These are phyloP conservation scores for Darevskia nairensis DNA, from an alignment of 2,797 vertebrate genomes.

Conservation along the genomic window DNA sequence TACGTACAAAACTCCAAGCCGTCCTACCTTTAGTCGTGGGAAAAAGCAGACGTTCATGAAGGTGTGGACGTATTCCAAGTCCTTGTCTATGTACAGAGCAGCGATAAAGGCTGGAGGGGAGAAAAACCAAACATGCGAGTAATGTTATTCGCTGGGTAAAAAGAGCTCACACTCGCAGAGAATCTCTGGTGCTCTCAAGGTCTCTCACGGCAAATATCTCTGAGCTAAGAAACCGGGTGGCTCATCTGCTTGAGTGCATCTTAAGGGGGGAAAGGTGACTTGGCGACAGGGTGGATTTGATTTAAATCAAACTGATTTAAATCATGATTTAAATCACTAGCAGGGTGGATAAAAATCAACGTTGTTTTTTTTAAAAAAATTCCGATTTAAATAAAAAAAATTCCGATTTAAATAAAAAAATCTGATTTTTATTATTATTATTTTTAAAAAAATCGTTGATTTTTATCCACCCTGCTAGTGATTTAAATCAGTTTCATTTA, in stretches of 20 bases:
- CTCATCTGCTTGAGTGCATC: not conserved
- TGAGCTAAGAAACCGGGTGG: not conserved
- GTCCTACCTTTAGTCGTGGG: constrained; percentile 94
- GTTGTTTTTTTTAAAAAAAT: too few species aligned
- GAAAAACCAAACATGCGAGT: not conserved
- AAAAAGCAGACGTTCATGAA: constrained; percentile 99
- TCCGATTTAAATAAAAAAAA: too few species aligned
- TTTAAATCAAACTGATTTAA: too few species aligned
- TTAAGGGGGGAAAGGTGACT: not conserved
- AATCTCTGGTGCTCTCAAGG: not conserved
- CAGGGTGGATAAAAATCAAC: too few species aligned
- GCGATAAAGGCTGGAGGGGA: constrained; percentile 91
- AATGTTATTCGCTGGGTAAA: not conserved
- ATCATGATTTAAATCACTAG: too few species aligned
- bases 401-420: too few species aligned
- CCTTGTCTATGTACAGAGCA: constrained; percentile 97
- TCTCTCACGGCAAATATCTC: not conserved
- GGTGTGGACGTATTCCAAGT: constrained; percentile 95
- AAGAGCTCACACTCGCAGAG: not conserved
- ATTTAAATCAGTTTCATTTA: too few species aligned
- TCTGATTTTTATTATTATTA: too few species aligned
- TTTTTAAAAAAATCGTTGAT: too few species aligned
- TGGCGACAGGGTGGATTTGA: too few species aligned
- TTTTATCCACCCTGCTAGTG: too few species aligned
- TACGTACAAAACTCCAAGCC: not conserved